Percentiles rank a stretch among this genome's conserved stretches.
These are phyloP conservation scores for Erythrocebus patas DNA, from an alignment of 2,113 vertebrate species.

Conservation along the genomic window DNA sequence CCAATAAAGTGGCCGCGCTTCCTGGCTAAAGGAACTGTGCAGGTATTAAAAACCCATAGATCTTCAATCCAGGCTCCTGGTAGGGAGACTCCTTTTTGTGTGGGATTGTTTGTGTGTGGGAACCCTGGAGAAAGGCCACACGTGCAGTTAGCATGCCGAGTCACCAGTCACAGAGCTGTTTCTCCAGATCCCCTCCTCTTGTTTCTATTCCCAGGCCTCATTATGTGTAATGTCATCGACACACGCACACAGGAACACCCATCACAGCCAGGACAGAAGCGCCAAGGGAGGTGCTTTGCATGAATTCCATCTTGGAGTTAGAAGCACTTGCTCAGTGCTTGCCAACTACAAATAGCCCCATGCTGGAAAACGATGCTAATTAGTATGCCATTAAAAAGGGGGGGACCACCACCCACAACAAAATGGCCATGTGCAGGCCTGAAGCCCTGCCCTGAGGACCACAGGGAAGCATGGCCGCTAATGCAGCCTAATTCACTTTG, in stretches of 20 bases:
- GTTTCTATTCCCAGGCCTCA: not conserved
- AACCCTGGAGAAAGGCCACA: not conserved
- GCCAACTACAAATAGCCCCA: conserved; percentile 43
- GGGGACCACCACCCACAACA: not conserved
- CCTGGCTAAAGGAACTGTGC: not conserved
- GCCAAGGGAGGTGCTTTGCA: conserved; percentile 12
- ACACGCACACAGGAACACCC: not conserved
- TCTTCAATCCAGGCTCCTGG: not conserved
- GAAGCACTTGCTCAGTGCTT: conserved; percentile 53
- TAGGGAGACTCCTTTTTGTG: not conserved
- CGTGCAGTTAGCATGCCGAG: not conserved
- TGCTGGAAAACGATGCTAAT: conserved; percentile 69
- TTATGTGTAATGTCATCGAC: not conserved
- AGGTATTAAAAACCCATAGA: rapidly evolving
- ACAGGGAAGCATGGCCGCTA: conserved; percentile 69
- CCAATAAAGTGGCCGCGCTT: not conserved
- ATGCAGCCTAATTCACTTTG: conserved; percentile 82
- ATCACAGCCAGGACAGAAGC: not conserved
- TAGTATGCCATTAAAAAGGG: conserved; percentile 74
- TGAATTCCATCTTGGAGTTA: not conserved
- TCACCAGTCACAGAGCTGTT: not conserved
- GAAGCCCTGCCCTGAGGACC: conserved; percentile 68
- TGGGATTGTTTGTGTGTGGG: not conserved
- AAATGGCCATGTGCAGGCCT: conserved; percentile 59
- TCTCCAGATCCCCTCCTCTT: not conserved